Percentiles rank a stretch among this genome's conserved stretches.
phyloP scores from a whole-genome alignment of 2,113 vertebrate species.

The Mungos mungo region DNA sequence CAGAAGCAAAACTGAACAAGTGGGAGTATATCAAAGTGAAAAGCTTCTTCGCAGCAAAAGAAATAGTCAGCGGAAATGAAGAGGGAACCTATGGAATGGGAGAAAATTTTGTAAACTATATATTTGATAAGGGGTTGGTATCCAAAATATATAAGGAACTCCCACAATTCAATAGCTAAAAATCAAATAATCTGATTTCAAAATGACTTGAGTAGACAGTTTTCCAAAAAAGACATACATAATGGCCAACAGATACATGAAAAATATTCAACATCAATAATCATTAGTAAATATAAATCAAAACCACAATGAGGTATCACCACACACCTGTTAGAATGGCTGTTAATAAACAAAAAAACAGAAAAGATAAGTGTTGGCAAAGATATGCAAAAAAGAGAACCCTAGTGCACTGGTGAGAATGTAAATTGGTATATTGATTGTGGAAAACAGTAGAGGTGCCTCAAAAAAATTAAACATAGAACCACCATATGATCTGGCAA shows the following conservation, averaged over 20 bases:
- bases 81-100: background rate
- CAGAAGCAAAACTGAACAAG: background rate
- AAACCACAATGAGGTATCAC: background rate
- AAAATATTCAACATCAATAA: background rate
- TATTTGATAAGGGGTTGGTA: background rate
- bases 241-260: background rate
- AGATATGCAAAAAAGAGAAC: background rate
- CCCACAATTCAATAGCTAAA: background rate
- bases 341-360: background rate
- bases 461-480: background rate
- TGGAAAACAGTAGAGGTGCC: background rate
- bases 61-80: background rate
- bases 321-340: background rate
- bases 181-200: background rate
- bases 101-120: background rate
- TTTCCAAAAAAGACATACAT: background rate
- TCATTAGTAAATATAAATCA: background rate
- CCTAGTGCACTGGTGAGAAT: background rate
- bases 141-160: background rate
- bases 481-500: background rate
- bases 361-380: background rate
- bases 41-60: background rate
- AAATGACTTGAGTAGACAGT: background rate
- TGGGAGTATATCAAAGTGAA: background rate
- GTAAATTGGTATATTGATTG: background rate